A percentile compares a stretch with the other conserved stretches of the same genome.
Evolutionary conservation across 2,888 invertebrate species (phyloP).

Genomic region (Ashinkailepas kermadecensis): DNA sequence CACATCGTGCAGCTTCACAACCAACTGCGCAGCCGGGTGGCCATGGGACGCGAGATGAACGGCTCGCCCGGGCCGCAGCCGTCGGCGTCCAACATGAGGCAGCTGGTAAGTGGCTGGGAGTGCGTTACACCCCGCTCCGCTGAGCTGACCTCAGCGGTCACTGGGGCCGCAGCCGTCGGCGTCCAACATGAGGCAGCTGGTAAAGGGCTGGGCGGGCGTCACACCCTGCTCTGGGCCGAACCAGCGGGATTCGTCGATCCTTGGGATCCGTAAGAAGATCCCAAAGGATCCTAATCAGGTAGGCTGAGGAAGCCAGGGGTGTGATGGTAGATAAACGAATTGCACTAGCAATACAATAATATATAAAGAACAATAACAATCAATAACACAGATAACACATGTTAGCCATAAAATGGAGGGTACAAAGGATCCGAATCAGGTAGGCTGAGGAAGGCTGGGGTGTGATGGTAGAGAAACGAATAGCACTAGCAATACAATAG

Average conservation of each 20-base stretch:
- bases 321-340: too few relatives aligned
- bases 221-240: neutral
- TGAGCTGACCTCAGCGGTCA: neutral
- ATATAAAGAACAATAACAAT: too few relatives aligned
- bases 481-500: too few relatives aligned
- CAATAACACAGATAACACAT: too few relatives aligned
- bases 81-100: conserved; percentile 35
- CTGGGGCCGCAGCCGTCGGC: conserved; percentile 35
- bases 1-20: conserved; percentile 35
- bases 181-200: conserved; percentile 36
- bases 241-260: neutral
- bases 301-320: too few relatives aligned
- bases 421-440: too few relatives aligned
- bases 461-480: too few relatives aligned
- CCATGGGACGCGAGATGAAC: conserved; percentile 33
- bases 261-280: too few relatives aligned
- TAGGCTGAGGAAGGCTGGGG: too few relatives aligned
- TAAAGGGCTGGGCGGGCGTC: conserved; percentile 4
- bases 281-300: too few relatives aligned
- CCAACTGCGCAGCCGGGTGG: conserved; percentile 34
- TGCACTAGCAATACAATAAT: too few relatives aligned
- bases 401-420: too few relatives aligned
- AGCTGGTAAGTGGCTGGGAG: conserved; percentile 31
- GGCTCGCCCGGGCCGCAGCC: conserved; percentile 35
- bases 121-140: neutral